These are phyloP conservation scores for Diabrotica virgifera DNA, from an alignment of 1,140 invertebrate genomes.

Conservation along the genomic window DNA sequence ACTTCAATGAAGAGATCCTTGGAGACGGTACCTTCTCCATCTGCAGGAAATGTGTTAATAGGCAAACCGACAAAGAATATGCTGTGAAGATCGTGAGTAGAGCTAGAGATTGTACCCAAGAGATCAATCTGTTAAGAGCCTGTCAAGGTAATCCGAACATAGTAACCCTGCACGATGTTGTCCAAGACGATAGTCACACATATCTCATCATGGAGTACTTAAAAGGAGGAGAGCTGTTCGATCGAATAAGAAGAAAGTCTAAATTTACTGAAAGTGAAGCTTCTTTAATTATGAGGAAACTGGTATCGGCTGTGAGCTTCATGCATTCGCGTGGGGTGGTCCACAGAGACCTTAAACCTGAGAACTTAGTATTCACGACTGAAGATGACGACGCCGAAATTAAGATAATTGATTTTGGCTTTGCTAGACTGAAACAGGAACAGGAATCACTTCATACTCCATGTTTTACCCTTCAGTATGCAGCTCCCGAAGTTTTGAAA, in stretches of 20 bases:
- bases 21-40: slow-evolving; percentile 90
- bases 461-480: slow-evolving; percentile 87
- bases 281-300: slow-evolving; percentile 67
- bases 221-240: slow-evolving; percentile 79
- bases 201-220: slow-evolving; percentile 87
- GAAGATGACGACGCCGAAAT: slow-evolving; percentile 63
- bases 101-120: slow-evolving; percentile 71
- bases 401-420: slow-evolving; percentile 89
- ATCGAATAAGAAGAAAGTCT: slow-evolving; percentile 60
- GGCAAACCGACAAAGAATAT: slow-evolving; percentile 63
- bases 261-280: slow-evolving; percentile 71
- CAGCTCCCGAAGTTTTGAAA: slow-evolving; percentile 84
- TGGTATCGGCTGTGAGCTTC: slow-evolving; percentile 77
- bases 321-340: slow-evolving; percentile 80
- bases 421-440: slow-evolving; percentile 70
- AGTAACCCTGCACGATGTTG: slow-evolving; percentile 79
- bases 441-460: slow-evolving; percentile 71
- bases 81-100: slow-evolving; percentile 90
- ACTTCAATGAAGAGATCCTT: slow-evolving; percentile 64
- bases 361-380: slow-evolving; percentile 76
- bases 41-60: slow-evolving; percentile 79
- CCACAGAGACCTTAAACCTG: slow-evolving; percentile 88
- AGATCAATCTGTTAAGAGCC: slow-evolving; percentile 72
- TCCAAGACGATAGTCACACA: slow-evolving; percentile 74
- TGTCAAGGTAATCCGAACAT: slow-evolving; percentile 89